Conservation (phyloP, 2,888 invertebrate species). For the Aplocera efformata region DNA sequence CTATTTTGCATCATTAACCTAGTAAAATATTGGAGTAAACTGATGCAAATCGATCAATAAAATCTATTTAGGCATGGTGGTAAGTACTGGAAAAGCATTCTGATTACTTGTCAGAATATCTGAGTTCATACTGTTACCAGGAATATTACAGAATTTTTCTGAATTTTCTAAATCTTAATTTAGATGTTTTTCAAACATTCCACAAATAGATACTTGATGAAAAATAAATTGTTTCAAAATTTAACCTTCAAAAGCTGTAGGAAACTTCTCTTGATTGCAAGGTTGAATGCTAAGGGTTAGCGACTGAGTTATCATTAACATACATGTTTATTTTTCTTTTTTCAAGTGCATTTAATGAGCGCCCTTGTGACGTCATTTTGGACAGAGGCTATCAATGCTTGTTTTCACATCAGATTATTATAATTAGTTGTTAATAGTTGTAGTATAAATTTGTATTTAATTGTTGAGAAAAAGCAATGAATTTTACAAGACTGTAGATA, state of each 20-base stretch:
- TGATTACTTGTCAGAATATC: too few relatives aligned
- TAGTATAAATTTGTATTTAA: slow-evolving; percentile 6
- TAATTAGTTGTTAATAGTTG: slow-evolving; percentile 23
- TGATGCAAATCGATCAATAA: slow-evolving; percentile 20
- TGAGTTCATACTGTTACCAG: too few relatives aligned
- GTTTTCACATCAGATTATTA: slow-evolving; percentile 19
- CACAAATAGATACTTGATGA: too few relatives aligned
- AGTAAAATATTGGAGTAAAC: slow-evolving; percentile 17
- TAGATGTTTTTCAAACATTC: too few relatives aligned
- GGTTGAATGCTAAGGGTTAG: too few relatives aligned
- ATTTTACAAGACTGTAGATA: slow-evolving; percentile 3
- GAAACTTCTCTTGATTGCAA: too few relatives aligned
- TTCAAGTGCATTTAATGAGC: slow-evolving; percentile 7
- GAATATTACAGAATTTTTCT: too few relatives aligned
- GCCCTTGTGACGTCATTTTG: slow-evolving; percentile 1
- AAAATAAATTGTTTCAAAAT: too few relatives aligned
- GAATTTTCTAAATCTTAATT: too few relatives aligned
- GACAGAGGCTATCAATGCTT: slow-evolving; percentile 18
- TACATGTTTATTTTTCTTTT: not conserved
- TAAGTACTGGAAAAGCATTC: too few relatives aligned
- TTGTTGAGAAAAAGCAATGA: not conserved
- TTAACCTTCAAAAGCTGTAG: too few relatives aligned
- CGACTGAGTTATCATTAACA: too few relatives aligned
- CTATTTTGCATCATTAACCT: slow-evolving; percentile 16
- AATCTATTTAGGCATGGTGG: slow-evolving; percentile 13